Evolutionary conservation across 2,113 vertebrate species (phyloP).

Genomic region (Phaetusa simplex): DNA sequence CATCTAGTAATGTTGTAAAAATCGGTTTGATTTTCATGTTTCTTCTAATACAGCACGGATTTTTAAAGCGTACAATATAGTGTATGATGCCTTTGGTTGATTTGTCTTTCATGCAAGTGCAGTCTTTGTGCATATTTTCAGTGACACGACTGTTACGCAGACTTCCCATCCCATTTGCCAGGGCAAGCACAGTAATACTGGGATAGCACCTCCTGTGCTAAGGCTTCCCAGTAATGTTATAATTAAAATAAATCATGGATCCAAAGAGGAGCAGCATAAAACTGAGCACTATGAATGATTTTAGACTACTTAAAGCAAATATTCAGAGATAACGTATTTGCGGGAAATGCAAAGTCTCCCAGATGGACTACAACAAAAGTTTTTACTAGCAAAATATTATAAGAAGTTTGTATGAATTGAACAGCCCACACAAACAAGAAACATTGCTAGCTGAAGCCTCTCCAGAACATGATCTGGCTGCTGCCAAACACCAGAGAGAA

Average conservation of each 20-base stretch:
- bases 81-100: background rate
- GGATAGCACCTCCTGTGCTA: background rate
- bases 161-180: background rate
- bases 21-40: background rate
- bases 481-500: background rate
- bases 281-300: background rate
- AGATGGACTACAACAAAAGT: background rate
- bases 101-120: background rate
- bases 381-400: background rate
- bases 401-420: background rate
- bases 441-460: background rate
- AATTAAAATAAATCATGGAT: background rate
- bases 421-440: background rate
- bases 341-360: background rate
- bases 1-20: background rate
- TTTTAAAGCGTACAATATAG: background rate
- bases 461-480: background rate
- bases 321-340: background rate
- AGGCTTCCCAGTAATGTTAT: background rate
- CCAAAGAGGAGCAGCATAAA: background rate
- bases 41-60: background rate
- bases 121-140: background rate
- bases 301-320: background rate
- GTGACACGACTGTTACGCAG: background rate
- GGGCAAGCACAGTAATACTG: background rate